A percentile compares a stretch with the other conserved stretches of the same genome.
These are phyloP conservation scores for Dipodomys merriami DNA, from an alignment of 2,113 vertebrate genomes.

Conservation along the genomic window DNA sequence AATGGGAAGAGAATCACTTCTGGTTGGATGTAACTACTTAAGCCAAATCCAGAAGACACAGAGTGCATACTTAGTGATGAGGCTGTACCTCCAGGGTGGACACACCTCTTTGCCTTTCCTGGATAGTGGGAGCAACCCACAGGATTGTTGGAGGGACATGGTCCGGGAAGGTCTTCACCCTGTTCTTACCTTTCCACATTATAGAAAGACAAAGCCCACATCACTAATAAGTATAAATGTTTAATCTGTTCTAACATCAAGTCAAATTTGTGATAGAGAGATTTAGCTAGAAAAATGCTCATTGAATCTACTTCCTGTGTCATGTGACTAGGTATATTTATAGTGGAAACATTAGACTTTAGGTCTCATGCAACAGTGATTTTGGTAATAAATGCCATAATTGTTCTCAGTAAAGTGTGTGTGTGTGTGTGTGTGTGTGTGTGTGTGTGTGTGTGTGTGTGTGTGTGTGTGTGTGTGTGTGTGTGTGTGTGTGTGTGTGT, in stretches of 20 bases:
- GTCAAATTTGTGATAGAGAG: neutral
- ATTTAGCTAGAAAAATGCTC: neutral
- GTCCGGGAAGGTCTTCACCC: neutral
- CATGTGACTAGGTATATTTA: neutral
- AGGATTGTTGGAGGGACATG: neutral
- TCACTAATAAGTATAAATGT: neutral
- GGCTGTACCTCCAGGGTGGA: neutral
- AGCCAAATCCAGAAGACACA: neutral
- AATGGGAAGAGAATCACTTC: neutral
- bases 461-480: neutral
- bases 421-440: neutral
- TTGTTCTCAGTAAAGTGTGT: neutral
- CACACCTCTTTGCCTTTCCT: neutral
- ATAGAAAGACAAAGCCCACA: neutral
- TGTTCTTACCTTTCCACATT: too few species aligned
- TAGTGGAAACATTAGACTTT: conserved; percentile 1
- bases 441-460: neutral
- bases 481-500: neutral
- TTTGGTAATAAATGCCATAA: neutral
- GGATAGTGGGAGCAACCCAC: neutral
- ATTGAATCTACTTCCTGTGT: neutral
- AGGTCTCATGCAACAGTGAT: neutral
- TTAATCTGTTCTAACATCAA: neutral
- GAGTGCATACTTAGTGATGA: neutral
- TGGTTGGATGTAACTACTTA: neutral